Evolutionary conservation across 2,797 vertebrate genomes (phyloP).

Genomic region (Sebastes trivittatus): DNA sequence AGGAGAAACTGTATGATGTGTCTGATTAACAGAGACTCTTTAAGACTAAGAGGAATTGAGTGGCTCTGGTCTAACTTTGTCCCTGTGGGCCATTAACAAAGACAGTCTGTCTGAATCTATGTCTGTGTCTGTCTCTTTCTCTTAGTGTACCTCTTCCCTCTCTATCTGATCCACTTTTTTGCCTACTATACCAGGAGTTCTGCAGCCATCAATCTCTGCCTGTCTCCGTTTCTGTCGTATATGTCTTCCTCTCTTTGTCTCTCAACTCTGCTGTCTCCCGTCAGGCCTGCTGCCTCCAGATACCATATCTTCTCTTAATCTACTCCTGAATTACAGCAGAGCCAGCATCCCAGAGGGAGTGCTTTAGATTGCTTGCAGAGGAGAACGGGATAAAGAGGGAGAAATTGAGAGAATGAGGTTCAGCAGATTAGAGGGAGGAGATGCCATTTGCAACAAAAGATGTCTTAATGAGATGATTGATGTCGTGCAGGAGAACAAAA

Average conservation of each 20-base stretch:
- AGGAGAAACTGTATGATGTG: conserved; percentile 27
- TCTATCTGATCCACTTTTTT: conserved; percentile 61
- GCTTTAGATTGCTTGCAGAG: conserved; percentile 43
- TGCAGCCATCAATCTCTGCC: conserved; percentile 56
- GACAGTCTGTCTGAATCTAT: conserved; percentile 39
- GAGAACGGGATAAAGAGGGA: conserved; percentile 42
- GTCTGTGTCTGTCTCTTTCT: conserved; percentile 23
- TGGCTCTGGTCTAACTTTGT: conserved; percentile 43
- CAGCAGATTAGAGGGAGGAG: conserved; percentile 34
- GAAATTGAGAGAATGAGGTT: conserved; percentile 37
- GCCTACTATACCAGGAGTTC: conserved; percentile 38
- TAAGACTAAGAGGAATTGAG: conserved; percentile 38
- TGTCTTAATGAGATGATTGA: conserved; percentile 70
- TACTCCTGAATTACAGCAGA: conserved; percentile 67
- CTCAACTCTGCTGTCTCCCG: conserved; percentile 33
- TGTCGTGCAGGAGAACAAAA: conserved; percentile 35
- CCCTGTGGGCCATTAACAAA: conserved; percentile 44
- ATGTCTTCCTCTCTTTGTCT: conserved; percentile 45
- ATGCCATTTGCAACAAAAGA: conserved; percentile 59
- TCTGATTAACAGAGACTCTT: conserved; percentile 42
- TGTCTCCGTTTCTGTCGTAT: conserved; percentile 16
- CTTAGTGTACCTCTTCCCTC: conserved; percentile 18
- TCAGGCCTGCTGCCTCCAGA: conserved; percentile 55
- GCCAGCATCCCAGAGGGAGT: conserved; percentile 51
- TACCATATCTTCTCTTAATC: conserved; percentile 70